phyloP scores from a whole-genome alignment of 2,113 vertebrate species.

The Cyphomyrus discorhynchus region DNA sequence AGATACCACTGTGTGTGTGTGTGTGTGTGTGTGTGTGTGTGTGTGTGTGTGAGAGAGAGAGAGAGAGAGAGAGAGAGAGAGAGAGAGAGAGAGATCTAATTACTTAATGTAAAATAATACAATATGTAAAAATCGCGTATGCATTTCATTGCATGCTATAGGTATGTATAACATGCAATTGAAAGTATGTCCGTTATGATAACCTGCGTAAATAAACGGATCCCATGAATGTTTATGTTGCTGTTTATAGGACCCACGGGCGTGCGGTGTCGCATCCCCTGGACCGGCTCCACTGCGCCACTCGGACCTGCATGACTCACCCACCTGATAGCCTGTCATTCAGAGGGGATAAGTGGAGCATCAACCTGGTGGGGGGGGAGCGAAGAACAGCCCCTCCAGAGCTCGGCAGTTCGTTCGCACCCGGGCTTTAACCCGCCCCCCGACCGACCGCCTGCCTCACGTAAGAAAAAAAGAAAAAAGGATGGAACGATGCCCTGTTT shows the following conservation, averaged over 20 bases:
- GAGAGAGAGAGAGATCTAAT: not conserved
- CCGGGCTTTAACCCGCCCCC: not conserved
- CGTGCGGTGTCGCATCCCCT: not conserved
- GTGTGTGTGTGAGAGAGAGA: not conserved
- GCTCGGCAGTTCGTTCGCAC: not conserved
- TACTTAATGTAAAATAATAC: not conserved
- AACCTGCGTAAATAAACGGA: not conserved
- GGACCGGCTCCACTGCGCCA: not conserved
- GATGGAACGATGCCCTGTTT: not conserved
- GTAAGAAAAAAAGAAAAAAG: not conserved
- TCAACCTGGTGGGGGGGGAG: not conserved
- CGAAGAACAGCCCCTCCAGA: not conserved
- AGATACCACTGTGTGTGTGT: not conserved
- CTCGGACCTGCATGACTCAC: conserved; percentile 57
- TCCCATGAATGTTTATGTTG: not conserved
- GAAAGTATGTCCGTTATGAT: not conserved
- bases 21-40: not conserved
- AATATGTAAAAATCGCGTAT: not conserved
- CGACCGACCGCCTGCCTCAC: not conserved
- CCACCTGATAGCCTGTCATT: conserved; percentile 20
- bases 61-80: too few species aligned
- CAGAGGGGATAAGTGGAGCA: conserved; percentile 1
- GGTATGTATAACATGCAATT: not conserved
- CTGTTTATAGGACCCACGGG: not conserved
- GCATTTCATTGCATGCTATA: not conserved